Evolutionary conservation across 2,888 invertebrate species (phyloP).

Genomic region (Lasius fuliginosus): DNA sequence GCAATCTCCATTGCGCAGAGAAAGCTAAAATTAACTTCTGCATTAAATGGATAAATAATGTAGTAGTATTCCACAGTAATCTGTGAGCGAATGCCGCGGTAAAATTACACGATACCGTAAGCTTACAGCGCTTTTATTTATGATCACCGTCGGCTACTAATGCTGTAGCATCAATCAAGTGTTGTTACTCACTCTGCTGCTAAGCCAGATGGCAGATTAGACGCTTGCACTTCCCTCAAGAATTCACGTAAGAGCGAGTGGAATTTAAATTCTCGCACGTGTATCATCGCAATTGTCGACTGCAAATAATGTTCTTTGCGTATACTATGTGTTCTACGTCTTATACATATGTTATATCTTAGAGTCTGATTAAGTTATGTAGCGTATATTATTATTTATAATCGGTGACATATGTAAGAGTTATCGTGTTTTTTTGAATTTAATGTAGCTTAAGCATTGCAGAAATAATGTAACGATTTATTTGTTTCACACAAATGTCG

Average conservation of each 20-base stretch:
- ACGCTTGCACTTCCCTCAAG: conserved; percentile 21
- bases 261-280: conserved; percentile 16
- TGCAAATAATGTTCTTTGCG: neutral
- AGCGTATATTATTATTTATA: neutral
- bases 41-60: conserved; percentile 39
- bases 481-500: conserved; percentile 6
- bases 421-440: neutral
- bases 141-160: conserved; percentile 41
- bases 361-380: neutral
- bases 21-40: conserved; percentile 31
- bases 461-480: neutral
- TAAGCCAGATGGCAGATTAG: conserved; percentile 49
- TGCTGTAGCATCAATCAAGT: conserved; percentile 46
- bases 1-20: neutral
- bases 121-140: conserved; percentile 46
- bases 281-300: conserved; percentile 17
- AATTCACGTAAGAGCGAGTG: neutral
- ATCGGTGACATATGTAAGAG: neutral
- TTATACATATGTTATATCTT: neutral
- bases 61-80: conserved; percentile 22
- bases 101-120: conserved; percentile 46
- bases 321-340: neutral
- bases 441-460: neutral
- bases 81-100: conserved; percentile 18
- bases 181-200: conserved; percentile 42